Evolutionary conservation across 2,888 invertebrate genomes (phyloP).

Genomic region (Yponomeuta malinellus): DNA sequence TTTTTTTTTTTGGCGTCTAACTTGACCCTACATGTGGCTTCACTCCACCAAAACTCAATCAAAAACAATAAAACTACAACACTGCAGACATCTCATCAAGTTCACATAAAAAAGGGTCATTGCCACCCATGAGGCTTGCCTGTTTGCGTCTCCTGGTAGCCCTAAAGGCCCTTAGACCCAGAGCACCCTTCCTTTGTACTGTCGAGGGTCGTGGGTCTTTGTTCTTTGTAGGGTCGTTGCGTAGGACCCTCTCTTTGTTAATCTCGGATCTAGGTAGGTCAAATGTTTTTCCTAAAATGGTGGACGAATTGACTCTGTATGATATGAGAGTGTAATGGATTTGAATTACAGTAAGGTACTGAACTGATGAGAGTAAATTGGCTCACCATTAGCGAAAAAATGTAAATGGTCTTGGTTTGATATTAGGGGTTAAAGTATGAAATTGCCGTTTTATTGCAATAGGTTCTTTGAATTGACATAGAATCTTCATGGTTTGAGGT

Average conservation of each 20-base stretch:
- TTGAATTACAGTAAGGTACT: too few species aligned
- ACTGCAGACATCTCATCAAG: constrained; percentile 12
- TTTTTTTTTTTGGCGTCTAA: too few species aligned
- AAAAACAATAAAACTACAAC: background rate
- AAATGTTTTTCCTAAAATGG: background rate
- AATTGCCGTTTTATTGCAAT: too few species aligned
- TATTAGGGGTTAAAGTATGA: too few species aligned
- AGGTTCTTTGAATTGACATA: too few species aligned
- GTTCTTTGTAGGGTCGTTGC: constrained; percentile 3
- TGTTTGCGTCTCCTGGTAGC: constrained; percentile 17
- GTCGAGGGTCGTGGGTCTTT: background rate
- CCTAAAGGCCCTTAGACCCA: constrained; percentile 27
- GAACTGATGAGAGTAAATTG: too few species aligned
- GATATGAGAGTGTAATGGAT: too few species aligned
- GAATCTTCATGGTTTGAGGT: too few species aligned
- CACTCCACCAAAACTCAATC: background rate
- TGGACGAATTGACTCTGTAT: too few species aligned
- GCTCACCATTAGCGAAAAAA: too few species aligned
- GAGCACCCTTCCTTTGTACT: constrained; percentile 15
- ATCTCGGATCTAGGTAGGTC: background rate
- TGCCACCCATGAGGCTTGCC: constrained; percentile 14
- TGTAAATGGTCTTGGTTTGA: too few species aligned
- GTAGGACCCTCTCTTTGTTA: background rate
- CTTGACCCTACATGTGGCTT: background rate
- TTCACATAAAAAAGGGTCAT: constrained; percentile 18